phyloP scores from a whole-genome alignment of 1,140 invertebrate genomes.

The Pachyrhynchus sulphureomaculatus region DNA sequence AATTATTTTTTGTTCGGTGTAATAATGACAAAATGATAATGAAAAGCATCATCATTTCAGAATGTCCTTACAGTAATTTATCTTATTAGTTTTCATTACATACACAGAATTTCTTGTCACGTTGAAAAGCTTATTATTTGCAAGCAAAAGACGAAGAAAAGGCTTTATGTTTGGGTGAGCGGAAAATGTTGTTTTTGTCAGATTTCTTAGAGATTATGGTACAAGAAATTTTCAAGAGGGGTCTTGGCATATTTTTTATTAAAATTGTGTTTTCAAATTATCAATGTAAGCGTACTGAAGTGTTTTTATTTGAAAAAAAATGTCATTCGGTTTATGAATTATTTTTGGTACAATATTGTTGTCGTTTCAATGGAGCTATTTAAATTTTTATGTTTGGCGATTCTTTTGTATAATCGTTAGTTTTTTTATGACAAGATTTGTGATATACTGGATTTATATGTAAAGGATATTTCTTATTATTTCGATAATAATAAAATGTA shows the following conservation, averaged over 20 bases:
- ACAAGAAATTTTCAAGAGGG: constrained; percentile 4
- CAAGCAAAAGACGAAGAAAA: constrained; percentile 17
- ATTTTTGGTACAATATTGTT: too few species aligned
- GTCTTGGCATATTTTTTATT: not conserved
- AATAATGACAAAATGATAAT: constrained; percentile 28
- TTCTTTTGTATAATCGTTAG: too few species aligned
- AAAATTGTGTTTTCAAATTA: not conserved
- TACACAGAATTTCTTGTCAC: constrained; percentile 30
- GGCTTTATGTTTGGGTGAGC: constrained; percentile 15
- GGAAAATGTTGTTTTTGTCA: constrained; percentile 13
- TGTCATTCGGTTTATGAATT: not conserved
- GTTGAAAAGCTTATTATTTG: constrained; percentile 12
- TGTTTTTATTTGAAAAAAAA: constrained; percentile 1
- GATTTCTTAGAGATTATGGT: constrained; percentile 10
- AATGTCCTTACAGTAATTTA: constrained; percentile 36
- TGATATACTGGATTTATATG: too few species aligned
- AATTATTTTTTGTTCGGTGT: not conserved
- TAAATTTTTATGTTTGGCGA: too few species aligned
- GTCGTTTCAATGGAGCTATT: too few species aligned
- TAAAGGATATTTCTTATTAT: too few species aligned
- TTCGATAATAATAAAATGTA: too few species aligned
- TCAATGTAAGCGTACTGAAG: constrained; percentile 2
- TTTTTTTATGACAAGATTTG: too few species aligned
- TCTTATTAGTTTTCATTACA: constrained; percentile 42
- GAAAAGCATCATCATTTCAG: constrained; percentile 35